Evolutionary conservation across 2,888 invertebrate genomes (phyloP), one percentile per base, ranked within the genome.

Genomic region (Andrena bucephala): DNA sequence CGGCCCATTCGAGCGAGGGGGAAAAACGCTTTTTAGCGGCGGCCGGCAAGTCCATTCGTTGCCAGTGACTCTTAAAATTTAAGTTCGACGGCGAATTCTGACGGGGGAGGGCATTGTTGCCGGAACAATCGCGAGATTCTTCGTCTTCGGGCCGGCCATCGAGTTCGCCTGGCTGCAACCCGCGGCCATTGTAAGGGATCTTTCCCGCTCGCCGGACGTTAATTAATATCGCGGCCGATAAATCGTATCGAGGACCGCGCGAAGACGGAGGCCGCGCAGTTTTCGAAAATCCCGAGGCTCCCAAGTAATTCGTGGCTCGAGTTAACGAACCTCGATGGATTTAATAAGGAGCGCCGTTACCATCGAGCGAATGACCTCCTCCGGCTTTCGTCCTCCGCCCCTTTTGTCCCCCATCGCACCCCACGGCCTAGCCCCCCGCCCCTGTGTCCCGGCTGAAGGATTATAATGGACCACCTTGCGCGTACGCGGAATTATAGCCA

Each of bases 391-490:
- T 42, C 42, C 42, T 42, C 60, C 24, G 48, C 27, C 52, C 5
- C 29, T 27, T 8, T 52, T n/a, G 2, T 8, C 52, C 8, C 52
- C 52, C 20, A 2, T 20, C 52, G 8, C 29, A 13, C 31, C 5
- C 20, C 31, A 16, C 33, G 20, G 31, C 20, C 24, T 27, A 27
- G 8, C 20, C 27, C 6, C 24, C 8, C 20, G 6, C 27, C 54
- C 24, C 57, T 57, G 33, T 48, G 66, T 63, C 67, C 75, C 72
- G 27, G 50, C 24, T 42, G 82, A 65, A 72, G 78, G 65, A 84
- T 83, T 71, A 65, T 78, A 85, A 82, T 85, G 88, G 88, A 88
- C 84, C 85, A 87, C 80, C 86, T 85, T 84, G 76, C 76, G 67
- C 81, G 79, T 77, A 81, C 83, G 69, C 71, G 70, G 81, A 82